Conservation (phyloP, 2,113 vertebrate species). For the Coregonus clupeaformis region DNA sequence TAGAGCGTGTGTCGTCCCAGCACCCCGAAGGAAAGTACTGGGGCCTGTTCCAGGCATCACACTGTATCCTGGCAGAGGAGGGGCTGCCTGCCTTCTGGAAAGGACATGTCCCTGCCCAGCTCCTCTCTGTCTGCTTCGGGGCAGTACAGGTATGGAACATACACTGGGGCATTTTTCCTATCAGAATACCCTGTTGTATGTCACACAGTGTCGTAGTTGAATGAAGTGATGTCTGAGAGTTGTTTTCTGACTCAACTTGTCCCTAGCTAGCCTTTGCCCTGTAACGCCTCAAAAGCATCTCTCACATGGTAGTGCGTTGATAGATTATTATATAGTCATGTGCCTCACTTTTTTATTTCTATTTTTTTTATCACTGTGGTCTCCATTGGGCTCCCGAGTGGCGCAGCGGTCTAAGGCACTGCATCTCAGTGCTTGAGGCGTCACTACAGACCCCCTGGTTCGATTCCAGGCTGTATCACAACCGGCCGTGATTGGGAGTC, state of each 20-base stretch:
- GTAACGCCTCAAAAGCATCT: background rate
- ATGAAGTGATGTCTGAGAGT: too few species aligned
- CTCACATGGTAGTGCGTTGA: constrained; percentile 3
- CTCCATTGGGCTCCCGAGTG: too few species aligned
- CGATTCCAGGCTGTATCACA: too few species aligned
- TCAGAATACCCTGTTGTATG: background rate
- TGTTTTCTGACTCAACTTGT: background rate
- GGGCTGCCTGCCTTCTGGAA: constrained; percentile 91
- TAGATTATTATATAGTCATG: background rate
- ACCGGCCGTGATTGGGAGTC: too few species aligned
- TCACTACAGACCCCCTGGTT: too few species aligned
- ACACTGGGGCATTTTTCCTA: background rate
- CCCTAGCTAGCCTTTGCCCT: too few species aligned
- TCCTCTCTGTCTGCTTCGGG: constrained; percentile 87
- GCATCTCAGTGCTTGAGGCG: too few species aligned
- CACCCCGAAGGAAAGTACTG: constrained; percentile 82
- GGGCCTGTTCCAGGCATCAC: constrained; percentile 80
- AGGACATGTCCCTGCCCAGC: constrained; percentile 92
- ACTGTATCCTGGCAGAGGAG: constrained; percentile 83
- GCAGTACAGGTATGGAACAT: constrained; percentile 84
- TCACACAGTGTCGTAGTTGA: background rate
- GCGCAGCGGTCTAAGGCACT: too few species aligned
- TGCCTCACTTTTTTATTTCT: background rate
- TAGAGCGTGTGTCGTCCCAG: constrained; percentile 79
- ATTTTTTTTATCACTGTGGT: background rate